phyloP scores from a whole-genome alignment of 1,140 invertebrate species.

The Temnothorax curvispinosus region DNA sequence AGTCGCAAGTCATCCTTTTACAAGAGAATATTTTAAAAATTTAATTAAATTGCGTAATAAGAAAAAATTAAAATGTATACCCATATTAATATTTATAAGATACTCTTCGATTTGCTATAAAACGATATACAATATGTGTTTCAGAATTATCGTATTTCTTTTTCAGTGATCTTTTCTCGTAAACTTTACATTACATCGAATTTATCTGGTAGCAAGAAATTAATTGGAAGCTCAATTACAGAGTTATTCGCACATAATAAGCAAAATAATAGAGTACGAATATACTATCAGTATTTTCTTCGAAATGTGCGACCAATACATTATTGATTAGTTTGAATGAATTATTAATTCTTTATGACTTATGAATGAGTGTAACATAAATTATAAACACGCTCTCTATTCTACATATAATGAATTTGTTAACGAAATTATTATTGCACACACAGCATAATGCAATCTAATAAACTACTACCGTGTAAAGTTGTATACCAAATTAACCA shows the following conservation, averaged over 20 bases:
- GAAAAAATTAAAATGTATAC: background rate
- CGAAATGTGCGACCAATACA: background rate
- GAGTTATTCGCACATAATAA: background rate
- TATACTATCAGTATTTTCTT: background rate
- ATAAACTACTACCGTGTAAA: background rate
- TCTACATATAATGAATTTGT: slow-evolving; percentile 4
- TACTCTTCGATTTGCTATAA: background rate
- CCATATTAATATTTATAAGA: background rate
- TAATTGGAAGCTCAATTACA: slow-evolving; percentile 5
- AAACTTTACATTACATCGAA: background rate
- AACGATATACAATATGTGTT: background rate
- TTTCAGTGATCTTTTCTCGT: background rate
- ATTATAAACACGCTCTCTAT: slow-evolving; percentile 1
- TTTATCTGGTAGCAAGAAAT: slow-evolving; percentile 10
- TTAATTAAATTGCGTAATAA: background rate
- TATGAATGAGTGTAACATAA: background rate
- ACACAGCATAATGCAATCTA: background rate
- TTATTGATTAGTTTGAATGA: slow-evolving; percentile 22
- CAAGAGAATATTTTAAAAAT: background rate
- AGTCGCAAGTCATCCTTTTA: background rate
- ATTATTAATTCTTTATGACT: slow-evolving; percentile 34
- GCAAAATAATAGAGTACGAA: background rate
- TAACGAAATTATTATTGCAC: slow-evolving; percentile 28
- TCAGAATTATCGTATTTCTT: background rate
- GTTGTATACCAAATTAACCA: slow-evolving; percentile 7